Percentiles rank a stretch among this genome's conserved stretches.
Evolutionary conservation across 2,113 vertebrate species (phyloP).

Genomic region (Butorides virescens): DNA sequence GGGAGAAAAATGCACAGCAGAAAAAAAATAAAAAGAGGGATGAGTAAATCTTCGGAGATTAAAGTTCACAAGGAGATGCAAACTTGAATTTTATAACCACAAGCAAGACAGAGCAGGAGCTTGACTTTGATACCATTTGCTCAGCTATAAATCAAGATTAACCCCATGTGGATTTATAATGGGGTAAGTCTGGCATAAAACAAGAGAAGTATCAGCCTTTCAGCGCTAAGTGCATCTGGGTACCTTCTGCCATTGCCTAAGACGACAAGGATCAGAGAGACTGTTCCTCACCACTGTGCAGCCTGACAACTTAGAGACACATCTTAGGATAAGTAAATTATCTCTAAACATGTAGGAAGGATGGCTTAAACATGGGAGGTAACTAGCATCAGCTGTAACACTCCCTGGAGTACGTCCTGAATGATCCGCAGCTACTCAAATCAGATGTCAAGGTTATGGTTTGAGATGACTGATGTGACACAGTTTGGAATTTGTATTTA

Average conservation of each 20-base stretch:
- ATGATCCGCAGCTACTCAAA: background rate
- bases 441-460: background rate
- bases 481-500: background rate
- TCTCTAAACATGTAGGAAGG: background rate
- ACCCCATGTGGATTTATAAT: background rate
- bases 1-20: background rate
- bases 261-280: background rate
- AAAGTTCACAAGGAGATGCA: background rate
- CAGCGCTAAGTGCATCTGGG: background rate
- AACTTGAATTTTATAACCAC: background rate
- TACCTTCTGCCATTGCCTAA: constrained; percentile 19
- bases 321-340: background rate
- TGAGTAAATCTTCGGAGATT: constrained; percentile 5
- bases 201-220: background rate
- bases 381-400: background rate
- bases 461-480: background rate
- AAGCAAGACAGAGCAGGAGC: background rate
- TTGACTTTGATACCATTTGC: constrained; percentile 38
- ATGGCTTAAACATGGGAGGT: background rate
- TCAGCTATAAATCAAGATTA: constrained; percentile 32
- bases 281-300: background rate
- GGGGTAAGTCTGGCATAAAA: background rate
- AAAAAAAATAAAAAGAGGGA: background rate
- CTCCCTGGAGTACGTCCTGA: background rate
- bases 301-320: background rate